Conservation (phyloP, 2,888 invertebrate genomes). For the Drosophila nigritarsus region DNA sequence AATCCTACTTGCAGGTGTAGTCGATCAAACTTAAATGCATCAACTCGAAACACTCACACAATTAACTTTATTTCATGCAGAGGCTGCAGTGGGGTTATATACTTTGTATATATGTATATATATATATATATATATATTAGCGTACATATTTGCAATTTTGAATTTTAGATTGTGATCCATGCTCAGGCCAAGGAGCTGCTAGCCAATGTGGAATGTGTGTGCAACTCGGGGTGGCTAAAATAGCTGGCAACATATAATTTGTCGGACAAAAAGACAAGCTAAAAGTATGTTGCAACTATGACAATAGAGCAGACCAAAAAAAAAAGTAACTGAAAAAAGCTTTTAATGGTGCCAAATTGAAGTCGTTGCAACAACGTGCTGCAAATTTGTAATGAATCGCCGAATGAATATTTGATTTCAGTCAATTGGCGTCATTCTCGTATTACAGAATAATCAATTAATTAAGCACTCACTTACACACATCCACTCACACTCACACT, state of each 20-base stretch:
- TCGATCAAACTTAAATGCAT: not conserved
- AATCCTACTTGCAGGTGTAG: not conserved
- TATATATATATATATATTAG: not conserved
- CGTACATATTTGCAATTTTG: conserved; percentile 47
- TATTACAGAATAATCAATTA: conserved; percentile 54
- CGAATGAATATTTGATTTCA: conserved; percentile 56
- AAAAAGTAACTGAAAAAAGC: no score
- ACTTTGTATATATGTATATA: no score
- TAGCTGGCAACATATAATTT: not conserved
- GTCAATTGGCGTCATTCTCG: conserved; percentile 36
- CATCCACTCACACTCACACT: not conserved
- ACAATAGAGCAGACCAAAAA: not conserved
- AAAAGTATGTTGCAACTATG: not conserved
- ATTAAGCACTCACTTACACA: conserved; percentile 34
- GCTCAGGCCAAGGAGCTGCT: not conserved
- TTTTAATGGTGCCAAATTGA: not conserved
- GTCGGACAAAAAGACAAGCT: not conserved
- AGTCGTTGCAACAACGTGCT: not conserved
- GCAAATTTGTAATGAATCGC: conserved; percentile 50
- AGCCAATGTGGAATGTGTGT: not conserved
- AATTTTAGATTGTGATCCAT: conserved; percentile 20
- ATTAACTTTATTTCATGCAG: not conserved
- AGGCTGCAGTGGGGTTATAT: no score
- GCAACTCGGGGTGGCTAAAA: not conserved
- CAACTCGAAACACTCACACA: no score